Evolutionary conservation across 1,140 invertebrate species (phyloP), one percentile per base, ranked within the genome.

Genomic region (Cotesia vestalis): DNA sequence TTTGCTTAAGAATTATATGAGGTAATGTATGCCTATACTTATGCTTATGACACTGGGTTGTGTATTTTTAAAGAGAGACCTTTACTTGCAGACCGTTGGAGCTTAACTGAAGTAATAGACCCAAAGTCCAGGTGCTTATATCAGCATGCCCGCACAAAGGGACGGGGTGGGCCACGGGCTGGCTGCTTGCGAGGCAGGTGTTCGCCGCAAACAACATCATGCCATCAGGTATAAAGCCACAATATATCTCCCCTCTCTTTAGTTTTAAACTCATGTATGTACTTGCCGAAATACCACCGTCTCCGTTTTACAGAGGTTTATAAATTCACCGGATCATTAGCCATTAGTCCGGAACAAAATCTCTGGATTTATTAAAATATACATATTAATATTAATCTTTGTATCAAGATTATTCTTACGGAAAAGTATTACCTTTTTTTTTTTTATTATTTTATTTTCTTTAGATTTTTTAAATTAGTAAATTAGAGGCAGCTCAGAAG

Each of bases 81-180:
- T 53, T 55, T 14, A 59, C 64, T 27, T 55, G 12, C 6, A 11
- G 17, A 62, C 36, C n/a, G 36, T 53, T 52, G 55, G 27, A 66
- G 71, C 71, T 72, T 72, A 52, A 72, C 71, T 72, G 63, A 60
- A 67, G 36, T 38, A 67, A n/a, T 40, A n/a, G 20, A 38, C 57
- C 35, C 17, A 20, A 57, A 61, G 63, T 72, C 71, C 71, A 72
- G 71, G 71, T 72, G 71, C 64, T 72, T 72, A 72, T 72, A 72
- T 72, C 64, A 72, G 40, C 64, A 38, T n/a, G 38, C n/a, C 12
- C 27, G 64, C 57, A 61, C 64, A 72, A 72, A 72, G 57, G 55
- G 63, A 67, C 61, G 62, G 38, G 71, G 71, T 38, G 62, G 62
- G 70, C 38, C 61, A 64, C 40, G 40, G 40, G 40, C 11, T 46